Percentiles rank a stretch among this genome's conserved stretches.
Conservation (phyloP, 2,113 vertebrate genomes). For the Phrynosoma platyrhinos region DNA sequence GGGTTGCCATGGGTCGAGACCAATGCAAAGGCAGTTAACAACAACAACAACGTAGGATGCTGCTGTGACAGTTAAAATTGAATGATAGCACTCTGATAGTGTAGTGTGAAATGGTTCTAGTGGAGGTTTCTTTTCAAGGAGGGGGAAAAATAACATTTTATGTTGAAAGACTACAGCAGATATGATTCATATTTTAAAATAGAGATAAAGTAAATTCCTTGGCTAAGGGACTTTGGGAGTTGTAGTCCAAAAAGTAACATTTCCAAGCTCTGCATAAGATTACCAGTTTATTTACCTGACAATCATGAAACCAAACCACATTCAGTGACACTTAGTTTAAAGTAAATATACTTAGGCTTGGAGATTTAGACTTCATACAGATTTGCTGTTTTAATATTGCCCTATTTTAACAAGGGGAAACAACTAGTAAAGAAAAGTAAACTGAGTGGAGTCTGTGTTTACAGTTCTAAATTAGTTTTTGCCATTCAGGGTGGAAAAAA, state of each 20-base stretch:
- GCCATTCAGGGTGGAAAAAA: not conserved
- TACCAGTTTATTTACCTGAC: not conserved
- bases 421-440: conserved; percentile 29
- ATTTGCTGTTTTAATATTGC: conserved; percentile 14
- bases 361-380: not conserved
- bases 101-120: too few relatives aligned
- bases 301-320: not conserved
- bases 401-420: conserved; percentile 18
- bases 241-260: too few relatives aligned
- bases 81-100: too few relatives aligned
- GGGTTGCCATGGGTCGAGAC: too few relatives aligned
- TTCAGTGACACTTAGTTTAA: not conserved
- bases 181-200: not conserved
- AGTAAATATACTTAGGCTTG: conserved; percentile 15
- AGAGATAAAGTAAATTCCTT: not conserved
- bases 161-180: not conserved
- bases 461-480: conserved; percentile 38
- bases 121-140: not conserved
- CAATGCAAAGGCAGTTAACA: too few relatives aligned
- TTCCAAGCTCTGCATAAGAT: not conserved
- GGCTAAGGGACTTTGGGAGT: not conserved
- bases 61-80: too few relatives aligned
- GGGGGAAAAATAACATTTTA: not conserved
- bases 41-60: too few relatives aligned
- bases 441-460: conserved; percentile 12